Percentiles rank a stretch among this genome's conserved stretches.
These are phyloP conservation scores for Lates calcarifer DNA, from an alignment of 2,113 vertebrate species.

Conservation along the genomic window DNA sequence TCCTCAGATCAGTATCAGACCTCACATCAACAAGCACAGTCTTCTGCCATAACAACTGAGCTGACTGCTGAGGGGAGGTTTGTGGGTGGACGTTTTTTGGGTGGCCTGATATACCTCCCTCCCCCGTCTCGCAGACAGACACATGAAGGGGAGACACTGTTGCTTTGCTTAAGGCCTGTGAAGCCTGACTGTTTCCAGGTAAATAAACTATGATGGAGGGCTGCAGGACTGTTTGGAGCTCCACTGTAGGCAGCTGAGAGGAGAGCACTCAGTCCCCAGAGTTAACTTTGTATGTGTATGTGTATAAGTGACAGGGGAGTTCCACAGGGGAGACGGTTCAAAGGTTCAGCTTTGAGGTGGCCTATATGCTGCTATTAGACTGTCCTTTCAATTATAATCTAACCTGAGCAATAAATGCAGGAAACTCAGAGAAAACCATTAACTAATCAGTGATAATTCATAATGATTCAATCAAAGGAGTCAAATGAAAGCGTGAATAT, in stretches of 20 bases:
- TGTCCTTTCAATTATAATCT: not conserved
- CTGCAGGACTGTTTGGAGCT: conserved; percentile 39
- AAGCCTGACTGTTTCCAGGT: conserved; percentile 62
- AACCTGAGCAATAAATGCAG: conserved; percentile 10
- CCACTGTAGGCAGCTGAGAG: conserved; percentile 32
- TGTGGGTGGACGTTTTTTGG: conserved; percentile 16
- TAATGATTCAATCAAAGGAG: not conserved
- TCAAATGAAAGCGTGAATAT: conserved; percentile 13
- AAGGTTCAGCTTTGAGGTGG: conserved; percentile 55
- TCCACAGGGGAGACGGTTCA: conserved; percentile 36
- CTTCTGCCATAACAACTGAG: conserved; percentile 19
- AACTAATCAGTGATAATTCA: conserved; percentile 5
- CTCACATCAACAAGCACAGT: conserved; percentile 38
- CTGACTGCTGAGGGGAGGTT: not conserved
- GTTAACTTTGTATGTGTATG: conserved; percentile 11
- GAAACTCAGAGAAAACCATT: not conserved
- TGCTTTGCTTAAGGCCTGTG: conserved; percentile 48
- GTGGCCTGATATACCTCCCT: conserved; percentile 30
- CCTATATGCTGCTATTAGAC: conserved; percentile 11
- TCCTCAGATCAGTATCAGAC: conserved; percentile 12
- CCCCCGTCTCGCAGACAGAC: not conserved
- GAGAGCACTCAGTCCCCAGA: conserved; percentile 8
- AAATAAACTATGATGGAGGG: conserved; percentile 63
- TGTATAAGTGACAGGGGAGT: conserved; percentile 8
- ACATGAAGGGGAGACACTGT: conserved; percentile 33